Evolutionary conservation across 2,113 vertebrate species (phyloP), one percentile per base, ranked within the genome.

Genomic region (Zosterops hypoxanthus): DNA sequence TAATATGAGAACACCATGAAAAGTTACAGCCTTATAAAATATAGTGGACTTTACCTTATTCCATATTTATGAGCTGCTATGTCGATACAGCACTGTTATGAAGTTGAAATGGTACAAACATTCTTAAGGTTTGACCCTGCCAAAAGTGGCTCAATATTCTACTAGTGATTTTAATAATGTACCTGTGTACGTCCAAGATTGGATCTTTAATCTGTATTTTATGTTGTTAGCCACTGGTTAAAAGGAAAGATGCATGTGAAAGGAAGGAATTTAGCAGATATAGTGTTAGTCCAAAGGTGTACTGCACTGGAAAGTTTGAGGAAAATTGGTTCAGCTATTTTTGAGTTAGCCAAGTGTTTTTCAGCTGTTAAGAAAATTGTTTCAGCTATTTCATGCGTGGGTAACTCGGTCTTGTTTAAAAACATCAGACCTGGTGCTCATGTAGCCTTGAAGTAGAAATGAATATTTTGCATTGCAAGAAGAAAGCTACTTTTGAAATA

Each of bases 311-410:
- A 95, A 94, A 95, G 83, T 93, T 77, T 93, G 57, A 79, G 75
- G 92, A 97, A 97, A 97, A 97, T 96, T 95, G 82, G 53, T 89
- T 96, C 83, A 92, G 93, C 75, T 96, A 82, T 93, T 96, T 97
- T 95, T 94, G 85, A 97, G 92, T 97, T 96, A 97, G 84, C 41
- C 86, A 94, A 97, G 92, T 96, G 70, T 94, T 97, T 97, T 96
- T 97, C 92, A 95, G 94, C 92, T 97, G 90, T 96, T 96, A 98
- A 96, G 94, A 97, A 97, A 97, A 97, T 95, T 94, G 93, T 95
- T 97, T 93, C 88, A 96, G 91, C 86, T 97, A 97, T 80, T 78
- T 97, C 66, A 59, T 75, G 91, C 89, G 71, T 88, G 73, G 56
- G 31, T 92, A 90, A 69, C 61, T 93, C 6, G 7, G 49, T 60